Base-by-base conservation (phyloP, 2,888 invertebrate genomes). In the Ernsta delagoae region DNA sequence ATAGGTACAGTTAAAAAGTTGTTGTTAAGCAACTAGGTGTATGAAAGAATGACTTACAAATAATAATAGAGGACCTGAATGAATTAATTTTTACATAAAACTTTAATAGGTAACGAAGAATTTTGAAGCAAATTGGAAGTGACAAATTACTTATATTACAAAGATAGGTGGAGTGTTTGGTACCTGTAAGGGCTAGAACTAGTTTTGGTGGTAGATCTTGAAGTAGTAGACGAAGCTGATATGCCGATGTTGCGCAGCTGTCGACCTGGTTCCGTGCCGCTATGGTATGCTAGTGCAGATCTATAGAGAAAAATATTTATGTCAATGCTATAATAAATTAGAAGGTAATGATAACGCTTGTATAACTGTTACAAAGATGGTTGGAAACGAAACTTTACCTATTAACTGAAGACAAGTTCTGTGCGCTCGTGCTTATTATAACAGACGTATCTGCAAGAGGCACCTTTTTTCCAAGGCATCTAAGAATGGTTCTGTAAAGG, bases 151-250 rank as follows among this genome's bases (percentile, higher is more conserved):
- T n/a, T n/a, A n/a, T n/a, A n/a, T n/a, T n/a, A n/a, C n/a, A n/a
- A n/a, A n/a, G n/a, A n/a, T n/a, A n/a, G n/a, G n/a, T n/a, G n/a
- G n/a, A n/a, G n/a, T n/a, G n/a, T n/a, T n/a, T n/a, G n/a, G n/a
- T 61, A 96, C 96, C 97, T 96, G 83, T 98, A 98, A 8, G 98
- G 98, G 86, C 98, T 98, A 39, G 98, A 98, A 78, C 98, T 97
- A 11, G 98, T 98, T 87, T 98, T 99, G 61, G 97, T 98, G 0
- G 98, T 98, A 41, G 98, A 98, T 73, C 98, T 94, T 0, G 98
- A 98, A 0, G 99, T 99, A 0, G 98, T 99, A 71, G 98, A 98
- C 0, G 98, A 98, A 0, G 98, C 98, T 9, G 98, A 98, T 77
- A 99, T 98, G 43, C 98, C 99, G 72, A 98, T 96, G 84, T 97